Evolutionary conservation across 2,797 vertebrate species (phyloP).

Genomic region (Parauchenoglanis punctatus): DNA sequence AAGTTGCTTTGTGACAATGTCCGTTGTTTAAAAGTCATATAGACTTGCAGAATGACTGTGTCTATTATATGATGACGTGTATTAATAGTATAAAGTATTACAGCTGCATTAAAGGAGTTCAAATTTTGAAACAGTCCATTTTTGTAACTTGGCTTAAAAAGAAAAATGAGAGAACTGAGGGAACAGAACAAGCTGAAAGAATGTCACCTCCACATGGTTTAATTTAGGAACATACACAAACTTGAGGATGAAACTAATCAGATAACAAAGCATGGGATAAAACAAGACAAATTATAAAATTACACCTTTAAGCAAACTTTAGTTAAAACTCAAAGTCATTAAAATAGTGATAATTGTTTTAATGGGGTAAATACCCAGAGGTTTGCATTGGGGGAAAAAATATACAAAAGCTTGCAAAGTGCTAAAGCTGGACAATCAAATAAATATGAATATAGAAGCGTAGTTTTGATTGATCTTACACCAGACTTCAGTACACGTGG

Average conservation of each 20-base stretch:
- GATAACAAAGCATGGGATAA: constrained; percentile 68
- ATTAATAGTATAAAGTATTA: not conserved
- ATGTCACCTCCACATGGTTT: constrained; percentile 67
- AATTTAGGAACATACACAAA: constrained; percentile 74
- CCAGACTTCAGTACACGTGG: constrained; percentile 47
- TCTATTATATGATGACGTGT: not conserved
- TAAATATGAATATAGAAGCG: constrained; percentile 45
- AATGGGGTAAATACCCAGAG: constrained; percentile 23
- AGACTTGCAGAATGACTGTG: not conserved
- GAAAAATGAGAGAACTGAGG: not conserved
- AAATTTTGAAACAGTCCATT: too few species aligned
- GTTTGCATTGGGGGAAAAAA: not conserved
- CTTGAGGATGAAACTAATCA: constrained; percentile 70
- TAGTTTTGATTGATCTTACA: constrained; percentile 51
- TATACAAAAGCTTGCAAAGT: constrained; percentile 36
- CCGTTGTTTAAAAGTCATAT: not conserved
- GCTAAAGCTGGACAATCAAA: constrained; percentile 41
- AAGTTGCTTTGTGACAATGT: not conserved
- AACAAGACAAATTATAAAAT: constrained; percentile 58
- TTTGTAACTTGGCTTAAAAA: not conserved
- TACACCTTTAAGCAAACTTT: constrained; percentile 62
- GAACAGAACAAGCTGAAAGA: constrained; percentile 15
- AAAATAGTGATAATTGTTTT: not conserved
- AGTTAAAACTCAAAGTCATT: constrained; percentile 43
- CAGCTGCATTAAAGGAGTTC: not conserved